Evolutionary conservation across 2,888 invertebrate species (phyloP), one percentile per base, ranked within the genome.

Genomic region (Lacanobia wlatinum): DNA sequence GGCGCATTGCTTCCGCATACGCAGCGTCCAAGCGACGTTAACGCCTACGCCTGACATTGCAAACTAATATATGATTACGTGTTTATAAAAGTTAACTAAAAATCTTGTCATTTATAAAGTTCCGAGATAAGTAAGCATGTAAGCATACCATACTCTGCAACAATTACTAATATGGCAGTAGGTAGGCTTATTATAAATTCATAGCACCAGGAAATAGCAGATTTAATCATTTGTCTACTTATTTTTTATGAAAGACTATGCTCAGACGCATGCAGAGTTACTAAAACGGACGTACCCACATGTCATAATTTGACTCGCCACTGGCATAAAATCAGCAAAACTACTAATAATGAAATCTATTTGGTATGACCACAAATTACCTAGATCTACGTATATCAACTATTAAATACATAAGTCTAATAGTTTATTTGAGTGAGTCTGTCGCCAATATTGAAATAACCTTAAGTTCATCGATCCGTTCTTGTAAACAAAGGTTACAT

Each of bases 391-490:
- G 43, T 73, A 68, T 68, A 69, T 69, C 58, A 4, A 6, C 18
- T 38, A 59, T 76, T 7, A 46, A 28, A 76, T 56, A 55, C 23
- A 46, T 12, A 28, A 72, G 14, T 74, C 14, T 38, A 23, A n/a
- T n/a, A 12, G 38, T 60, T 28, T 7, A 61, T 38, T 65, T 55
- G 21, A 75, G 43, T 12, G 21, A 65, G 34, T 66, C 38, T 80
- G 80, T 73, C 63, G 63, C 80, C 60, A 76, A 65, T 80, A 76
- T 80, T 80, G 81, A 66, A 80, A 55, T 65, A 60, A 76, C 76
- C 76, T 64, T 66, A 76, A 76, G 76, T 76, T 80, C 76, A 80
- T 76, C 76, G 81, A 75, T 76, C 80, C 59, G 16, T 14, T 21
- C 56, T 62, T 43, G 55, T 76, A 76, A 61, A 76, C 76, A 76